These are phyloP conservation scores for Xestia sexstrigata DNA, from an alignment of 2,888 invertebrate species.

Conservation along the genomic window DNA sequence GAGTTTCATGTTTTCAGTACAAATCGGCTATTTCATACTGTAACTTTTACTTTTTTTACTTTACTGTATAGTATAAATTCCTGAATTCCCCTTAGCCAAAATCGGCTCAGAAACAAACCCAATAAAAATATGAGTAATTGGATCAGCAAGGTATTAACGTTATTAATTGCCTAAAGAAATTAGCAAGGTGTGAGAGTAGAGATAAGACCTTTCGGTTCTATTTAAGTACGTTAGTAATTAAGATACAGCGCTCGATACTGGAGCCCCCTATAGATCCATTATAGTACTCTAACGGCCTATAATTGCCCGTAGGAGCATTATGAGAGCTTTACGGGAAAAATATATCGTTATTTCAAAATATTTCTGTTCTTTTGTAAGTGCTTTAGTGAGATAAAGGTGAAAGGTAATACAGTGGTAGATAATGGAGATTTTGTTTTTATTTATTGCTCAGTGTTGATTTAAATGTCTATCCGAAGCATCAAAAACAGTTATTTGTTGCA, in stretches of 20 bases:
- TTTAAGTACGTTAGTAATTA: conserved; percentile 82
- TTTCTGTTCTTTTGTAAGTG: conserved; percentile 68
- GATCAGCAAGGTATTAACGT: conserved; percentile 47
- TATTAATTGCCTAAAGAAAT: conserved; percentile 62
- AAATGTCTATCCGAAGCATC: neutral
- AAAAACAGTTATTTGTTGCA: neutral
- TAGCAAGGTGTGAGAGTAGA: conserved; percentile 59
- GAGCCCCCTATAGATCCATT: conserved; percentile 76
- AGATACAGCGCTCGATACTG: conserved; percentile 80
- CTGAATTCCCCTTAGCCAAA: no score
- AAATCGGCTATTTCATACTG: no score
- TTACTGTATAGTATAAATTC: no score
- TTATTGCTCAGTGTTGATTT: conserved; percentile 23
- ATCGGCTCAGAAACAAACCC: conserved; percentile 1
- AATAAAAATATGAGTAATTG: conserved; percentile 50
- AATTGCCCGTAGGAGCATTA: conserved; percentile 79
- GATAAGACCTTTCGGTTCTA: conserved; percentile 69
- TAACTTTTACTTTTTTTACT: no score
- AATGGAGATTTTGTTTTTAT: conserved; percentile 37
- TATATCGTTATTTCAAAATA: conserved; percentile 76
- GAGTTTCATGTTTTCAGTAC: no score
- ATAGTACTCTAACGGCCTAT: conserved; percentile 80
- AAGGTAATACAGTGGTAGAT: conserved; percentile 41
- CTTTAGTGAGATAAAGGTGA: conserved; percentile 51
- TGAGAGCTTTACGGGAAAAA: conserved; percentile 77